Conservation (phyloP, 35 echinoderm and acorn worm species). For the Apostichopus californicus region DNA sequence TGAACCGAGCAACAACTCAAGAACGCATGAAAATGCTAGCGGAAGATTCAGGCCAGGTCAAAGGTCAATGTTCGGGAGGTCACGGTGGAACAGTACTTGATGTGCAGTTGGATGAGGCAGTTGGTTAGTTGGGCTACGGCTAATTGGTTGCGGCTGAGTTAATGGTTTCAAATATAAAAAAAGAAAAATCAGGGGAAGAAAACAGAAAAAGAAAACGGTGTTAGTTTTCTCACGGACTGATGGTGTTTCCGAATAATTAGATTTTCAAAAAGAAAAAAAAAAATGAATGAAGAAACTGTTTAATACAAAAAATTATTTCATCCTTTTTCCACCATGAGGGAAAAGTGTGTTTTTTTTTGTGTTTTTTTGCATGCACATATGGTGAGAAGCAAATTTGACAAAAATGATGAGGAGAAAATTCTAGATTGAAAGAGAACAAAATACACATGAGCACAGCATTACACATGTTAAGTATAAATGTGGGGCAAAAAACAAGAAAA, state of each 20-base stretch:
- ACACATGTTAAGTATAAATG: not conserved
- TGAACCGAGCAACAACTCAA: conserved; percentile 53
- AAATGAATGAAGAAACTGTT: not conserved
- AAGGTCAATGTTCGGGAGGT: conserved; percentile 38
- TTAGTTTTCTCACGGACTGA: conserved; percentile 33
- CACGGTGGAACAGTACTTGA: conserved; percentile 57
- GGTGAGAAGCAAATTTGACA: conserved; percentile 29
- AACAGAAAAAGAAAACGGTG: conserved; percentile 47
- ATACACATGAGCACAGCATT: conserved; percentile 36
- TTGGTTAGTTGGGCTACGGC: conserved; percentile 61
- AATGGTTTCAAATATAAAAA: conserved; percentile 37
- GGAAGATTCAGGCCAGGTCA: conserved; percentile 54
- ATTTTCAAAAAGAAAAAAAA: not conserved
- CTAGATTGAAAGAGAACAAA: not conserved
- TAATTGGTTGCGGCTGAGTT: conserved; percentile 62
- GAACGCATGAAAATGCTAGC: conserved; percentile 58
- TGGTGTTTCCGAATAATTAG: conserved; percentile 15
- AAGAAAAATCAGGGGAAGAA: conserved; percentile 35
- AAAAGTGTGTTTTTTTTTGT: not conserved
- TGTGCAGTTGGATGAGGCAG: conserved; percentile 60
- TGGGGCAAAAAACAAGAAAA: not conserved
- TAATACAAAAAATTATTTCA: conserved; percentile 10
- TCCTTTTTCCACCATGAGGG: conserved; percentile 19
- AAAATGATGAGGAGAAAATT: not conserved
- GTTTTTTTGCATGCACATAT: conserved; percentile 8